Evolutionary conservation across 2,888 invertebrate genomes (phyloP), one percentile per base, ranked within the genome.

Genomic region (Anthophora plumipes): DNA sequence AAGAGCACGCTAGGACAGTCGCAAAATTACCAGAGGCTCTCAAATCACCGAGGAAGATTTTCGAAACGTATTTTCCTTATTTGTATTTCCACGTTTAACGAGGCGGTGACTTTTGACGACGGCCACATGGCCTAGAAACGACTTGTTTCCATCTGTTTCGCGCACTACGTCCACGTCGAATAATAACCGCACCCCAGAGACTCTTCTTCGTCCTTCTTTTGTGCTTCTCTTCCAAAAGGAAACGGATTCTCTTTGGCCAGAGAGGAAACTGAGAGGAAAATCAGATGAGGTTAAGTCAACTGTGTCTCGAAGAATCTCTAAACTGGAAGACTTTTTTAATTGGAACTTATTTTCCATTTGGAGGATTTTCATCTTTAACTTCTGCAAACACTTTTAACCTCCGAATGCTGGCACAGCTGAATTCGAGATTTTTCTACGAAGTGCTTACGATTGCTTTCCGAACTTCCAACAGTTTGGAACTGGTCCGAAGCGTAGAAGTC

Each of bases 31-130:
- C 43, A 17, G n/a, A 12, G n/a, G 12, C 11, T 31, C 31, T 63
- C 31, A 31, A 31, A 64, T 64, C 20, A 20, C 20, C 14, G 1
- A 14, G n/a, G n/a, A 37, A 20, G 50, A 64, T 37, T 11, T 1
- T 20, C 8, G 37, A 50, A 64, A 37, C 37, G 57, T 37, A 8
- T 9, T 8, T 9, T 9, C 11, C 12, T 9, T 37, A 48, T 37
- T 31, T 48, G 52, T 52, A 25, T 22, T 39, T 52, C n/a, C 52
- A 22, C n/a, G 66, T 41, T n/a, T 66, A 39, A 52, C 50, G 22
- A 52, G 39, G 39, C 22, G 12, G 1, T 37, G 64, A 50, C 31
- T 50, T 20, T 14, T 20, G 50, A 64, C 37, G 63, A 31, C 50
- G 11, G 3, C 17, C 43, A 12, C 9, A n/a, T 37, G 37, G 50